Base-by-base conservation (phyloP, 2,113 vertebrate genomes). In the Ceyx cyanopectus region DNA sequence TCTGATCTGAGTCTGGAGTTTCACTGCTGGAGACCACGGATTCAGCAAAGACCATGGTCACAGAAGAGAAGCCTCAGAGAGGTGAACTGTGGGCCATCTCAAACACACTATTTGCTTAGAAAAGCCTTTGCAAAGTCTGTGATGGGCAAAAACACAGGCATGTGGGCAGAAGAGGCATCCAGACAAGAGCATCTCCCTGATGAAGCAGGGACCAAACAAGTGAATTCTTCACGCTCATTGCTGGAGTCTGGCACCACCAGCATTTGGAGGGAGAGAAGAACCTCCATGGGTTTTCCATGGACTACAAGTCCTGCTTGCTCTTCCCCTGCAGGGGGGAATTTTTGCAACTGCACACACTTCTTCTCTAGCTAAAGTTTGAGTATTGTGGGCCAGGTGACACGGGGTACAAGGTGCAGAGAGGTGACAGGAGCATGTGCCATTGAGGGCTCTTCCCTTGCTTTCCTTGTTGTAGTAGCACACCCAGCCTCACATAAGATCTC, bases 221-320 rank as follows among this genome's bases (percentile, higher is more conserved):
- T 46, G 37, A 79, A 60, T 37, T 66, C 32, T 43, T 14, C 24
- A 18, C 29, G 41, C 73, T 22, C 40, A 34, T 46, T 34, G 63
- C 5, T 0, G 57, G 50, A 63, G 10, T 23, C 43, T 37, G 51
- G 37, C 50, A 63, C 30, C 43, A 29, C 37, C 29, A 37, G 29
- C 0, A 0, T 46, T 58, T 1, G 0, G 6, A 43, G 30, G 43
- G 27, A 40, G 30, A 60, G 43, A 62, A 58, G 30, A 76, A 13
- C 11, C 15, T 50, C n/a, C 63, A 10, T 8, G 9, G 37, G 23
- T 45, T 63, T 81, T 58, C 37, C 37, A 37, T 37, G 37, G 37
- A 37, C 37, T 37, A 37, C 53, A 56, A 61, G 40, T 48, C 21
- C 40, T 60, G 29, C 32, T 41, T 54, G 45, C 27, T 32, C 4